Conservation (phyloP, 2,113 vertebrate genomes). For the Gorsachius goisagi region DNA sequence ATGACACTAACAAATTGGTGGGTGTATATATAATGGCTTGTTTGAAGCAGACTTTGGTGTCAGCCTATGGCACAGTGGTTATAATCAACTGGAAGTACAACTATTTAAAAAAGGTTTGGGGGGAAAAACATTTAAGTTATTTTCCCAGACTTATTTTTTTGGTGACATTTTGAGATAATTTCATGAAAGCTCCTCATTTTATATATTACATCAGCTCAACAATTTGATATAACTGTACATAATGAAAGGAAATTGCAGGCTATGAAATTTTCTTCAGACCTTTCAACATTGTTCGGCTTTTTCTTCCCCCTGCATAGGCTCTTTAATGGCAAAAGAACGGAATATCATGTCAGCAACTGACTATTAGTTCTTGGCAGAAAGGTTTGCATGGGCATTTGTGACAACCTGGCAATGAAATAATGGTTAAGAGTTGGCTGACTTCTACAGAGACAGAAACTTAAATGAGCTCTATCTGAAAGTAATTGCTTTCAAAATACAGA, state of each 20-base stretch:
- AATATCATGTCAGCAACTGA: constrained; percentile 22
- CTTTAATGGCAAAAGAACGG: background rate
- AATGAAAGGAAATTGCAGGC: constrained; percentile 53
- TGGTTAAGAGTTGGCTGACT: background rate
- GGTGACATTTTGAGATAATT: background rate
- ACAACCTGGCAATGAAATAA: constrained; percentile 47
- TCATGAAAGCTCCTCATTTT: constrained; percentile 16
- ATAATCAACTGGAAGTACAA: constrained; percentile 35
- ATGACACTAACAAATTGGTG: background rate
- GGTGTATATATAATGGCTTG: background rate
- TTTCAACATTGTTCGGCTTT: constrained; percentile 21
- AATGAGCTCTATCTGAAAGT: background rate
- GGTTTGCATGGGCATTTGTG: constrained; percentile 42
- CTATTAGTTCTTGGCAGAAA: constrained; percentile 25
- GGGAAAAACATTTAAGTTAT: background rate
- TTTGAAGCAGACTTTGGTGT: background rate
- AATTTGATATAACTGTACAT: constrained; percentile 31
- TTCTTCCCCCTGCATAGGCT: background rate
- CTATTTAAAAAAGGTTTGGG: background rate
- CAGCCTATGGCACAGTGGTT: background rate
- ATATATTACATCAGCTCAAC: constrained; percentile 14
- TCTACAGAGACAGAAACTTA: background rate
- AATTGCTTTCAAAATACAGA: constrained; percentile 10
- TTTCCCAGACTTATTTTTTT: background rate
- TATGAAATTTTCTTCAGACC: constrained; percentile 7